Percentiles rank a stretch among this genome's conserved stretches.
phyloP scores from a whole-genome alignment of 2,113 vertebrate genomes.

The Rynchops niger region DNA sequence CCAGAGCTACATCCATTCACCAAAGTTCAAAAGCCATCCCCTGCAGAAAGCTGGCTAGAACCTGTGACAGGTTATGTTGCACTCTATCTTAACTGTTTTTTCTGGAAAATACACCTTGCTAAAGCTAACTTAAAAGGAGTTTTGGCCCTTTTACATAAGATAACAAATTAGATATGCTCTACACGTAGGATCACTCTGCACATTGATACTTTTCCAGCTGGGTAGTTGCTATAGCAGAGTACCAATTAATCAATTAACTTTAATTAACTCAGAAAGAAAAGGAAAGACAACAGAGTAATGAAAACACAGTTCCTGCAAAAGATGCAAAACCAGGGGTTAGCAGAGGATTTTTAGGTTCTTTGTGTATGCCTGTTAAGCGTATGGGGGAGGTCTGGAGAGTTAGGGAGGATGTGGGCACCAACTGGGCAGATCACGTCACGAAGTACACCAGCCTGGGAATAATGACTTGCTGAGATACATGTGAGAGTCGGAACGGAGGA shows the following conservation, averaged over 20 bases:
- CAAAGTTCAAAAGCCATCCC: neutral
- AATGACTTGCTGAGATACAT: neutral
- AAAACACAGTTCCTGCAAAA: neutral
- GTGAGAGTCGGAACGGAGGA: neutral
- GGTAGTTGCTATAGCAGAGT: neutral
- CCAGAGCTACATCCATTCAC: neutral
- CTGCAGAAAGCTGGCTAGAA: neutral
- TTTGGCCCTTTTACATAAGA: neutral
- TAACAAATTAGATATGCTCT: neutral
- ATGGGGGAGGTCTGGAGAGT: neutral
- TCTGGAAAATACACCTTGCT: neutral
- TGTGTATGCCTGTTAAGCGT: neutral
- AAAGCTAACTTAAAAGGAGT: neutral
- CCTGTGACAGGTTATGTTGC: too few relatives aligned
- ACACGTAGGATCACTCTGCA: neutral
- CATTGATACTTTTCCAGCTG: neutral
- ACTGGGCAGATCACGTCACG: neutral
- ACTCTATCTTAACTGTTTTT: neutral
- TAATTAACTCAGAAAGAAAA: slow-evolving; percentile 20
- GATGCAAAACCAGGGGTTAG: neutral
- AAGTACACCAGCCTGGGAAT: neutral
- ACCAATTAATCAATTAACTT: slow-evolving; percentile 12
- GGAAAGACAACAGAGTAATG: neutral
- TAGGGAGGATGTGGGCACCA: neutral
- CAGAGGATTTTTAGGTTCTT: neutral